A percentile compares a stretch with the other conserved stretches of the same genome.
Conservation (phyloP, 2,888 invertebrate genomes). For the Drosophila seclusa region DNA sequence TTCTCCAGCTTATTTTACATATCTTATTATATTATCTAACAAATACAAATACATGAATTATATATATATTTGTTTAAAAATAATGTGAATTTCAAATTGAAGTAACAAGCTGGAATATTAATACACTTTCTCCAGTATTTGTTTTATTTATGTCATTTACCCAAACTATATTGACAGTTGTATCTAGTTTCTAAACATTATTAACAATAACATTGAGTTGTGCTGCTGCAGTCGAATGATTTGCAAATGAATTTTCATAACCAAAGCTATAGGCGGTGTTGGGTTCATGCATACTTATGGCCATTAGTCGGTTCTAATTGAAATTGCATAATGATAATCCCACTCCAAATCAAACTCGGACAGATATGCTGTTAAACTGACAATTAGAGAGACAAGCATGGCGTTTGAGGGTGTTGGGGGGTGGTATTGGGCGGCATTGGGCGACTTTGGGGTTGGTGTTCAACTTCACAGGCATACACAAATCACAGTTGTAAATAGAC, state of each 20-base stretch:
- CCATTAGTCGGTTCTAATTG: slow-evolving; percentile 56
- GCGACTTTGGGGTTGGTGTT: neutral
- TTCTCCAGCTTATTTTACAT: neutral
- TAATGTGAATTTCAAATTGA: neutral
- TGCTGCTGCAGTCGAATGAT: neutral
- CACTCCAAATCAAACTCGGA: slow-evolving; percentile 46
- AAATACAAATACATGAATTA: neutral
- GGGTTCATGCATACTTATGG: slow-evolving; percentile 1
- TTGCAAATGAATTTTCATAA: neutral
- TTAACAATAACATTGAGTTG: neutral
- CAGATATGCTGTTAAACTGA: slow-evolving; percentile 71
- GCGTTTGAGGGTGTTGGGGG: neutral
- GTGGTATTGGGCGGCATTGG: no score
- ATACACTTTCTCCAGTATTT: neutral
- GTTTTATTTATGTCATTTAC: neutral
- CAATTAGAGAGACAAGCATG: slow-evolving; percentile 64
- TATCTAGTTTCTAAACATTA: neutral
- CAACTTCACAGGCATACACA: slow-evolving; percentile 44
- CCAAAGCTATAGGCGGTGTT: no score
- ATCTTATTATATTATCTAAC: neutral
- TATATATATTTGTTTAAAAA: neutral
- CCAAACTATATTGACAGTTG: neutral
- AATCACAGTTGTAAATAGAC: slow-evolving; percentile 78
- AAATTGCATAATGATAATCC: slow-evolving; percentile 68
- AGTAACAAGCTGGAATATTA: neutral